Evolutionary conservation across 2,888 invertebrate species (phyloP).

Genomic region (Pterostichus madidus): DNA sequence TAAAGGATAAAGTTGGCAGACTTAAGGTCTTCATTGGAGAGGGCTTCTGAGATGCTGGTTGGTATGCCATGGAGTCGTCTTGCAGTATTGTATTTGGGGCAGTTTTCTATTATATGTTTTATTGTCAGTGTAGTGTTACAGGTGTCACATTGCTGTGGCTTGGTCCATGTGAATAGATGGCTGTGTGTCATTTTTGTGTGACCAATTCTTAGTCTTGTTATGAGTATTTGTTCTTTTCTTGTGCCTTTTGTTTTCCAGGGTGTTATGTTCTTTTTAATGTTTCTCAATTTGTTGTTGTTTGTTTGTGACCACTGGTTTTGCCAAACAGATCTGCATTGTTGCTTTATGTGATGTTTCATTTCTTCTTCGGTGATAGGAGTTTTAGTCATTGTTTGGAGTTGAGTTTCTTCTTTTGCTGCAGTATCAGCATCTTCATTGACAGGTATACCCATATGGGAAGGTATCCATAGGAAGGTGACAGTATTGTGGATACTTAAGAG

Average conservation of each 20-base stretch:
- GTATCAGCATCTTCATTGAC: not conserved
- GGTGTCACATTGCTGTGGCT: not conserved
- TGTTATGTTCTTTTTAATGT: not conserved
- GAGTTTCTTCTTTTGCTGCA: not conserved
- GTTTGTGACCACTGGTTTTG: not conserved
- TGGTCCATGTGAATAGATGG: constrained; percentile 16
- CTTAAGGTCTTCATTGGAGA: too few relatives aligned
- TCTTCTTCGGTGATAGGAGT: not conserved
- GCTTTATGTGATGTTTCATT: not conserved
- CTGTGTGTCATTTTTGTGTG: constrained; percentile 37
- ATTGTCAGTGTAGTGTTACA: not conserved
- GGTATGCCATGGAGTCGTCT: too few relatives aligned
- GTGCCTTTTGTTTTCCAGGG: constrained; percentile 3
- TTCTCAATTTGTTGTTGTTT: constrained; percentile 13
- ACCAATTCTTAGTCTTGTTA: constrained; percentile 29
- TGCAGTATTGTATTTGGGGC: too few relatives aligned
- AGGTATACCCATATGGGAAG: not conserved
- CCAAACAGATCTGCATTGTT: not conserved
- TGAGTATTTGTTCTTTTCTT: constrained; percentile 27
- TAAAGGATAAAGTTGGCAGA: too few relatives aligned
- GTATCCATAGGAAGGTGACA: not conserved
- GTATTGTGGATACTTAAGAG: not conserved
- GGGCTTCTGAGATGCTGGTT: too few relatives aligned
- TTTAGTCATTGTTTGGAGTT: not conserved
- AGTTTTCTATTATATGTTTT: too few relatives aligned